Base-by-base conservation (phyloP, 2,888 invertebrate genomes). In the Lysandra bellargus region DNA sequence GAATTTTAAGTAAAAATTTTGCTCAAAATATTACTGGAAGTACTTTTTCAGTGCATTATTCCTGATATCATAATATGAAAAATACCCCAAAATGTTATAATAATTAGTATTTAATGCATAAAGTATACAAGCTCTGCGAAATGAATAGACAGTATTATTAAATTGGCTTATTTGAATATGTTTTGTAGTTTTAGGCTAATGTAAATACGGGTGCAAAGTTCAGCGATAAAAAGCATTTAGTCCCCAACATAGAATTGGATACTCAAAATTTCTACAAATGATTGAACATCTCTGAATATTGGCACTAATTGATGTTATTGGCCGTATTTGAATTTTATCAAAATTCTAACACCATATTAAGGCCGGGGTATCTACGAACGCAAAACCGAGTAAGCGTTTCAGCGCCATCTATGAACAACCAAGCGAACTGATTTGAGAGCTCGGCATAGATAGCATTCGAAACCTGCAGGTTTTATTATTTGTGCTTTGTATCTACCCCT, bases 251-350 rank as follows among this genome's bases (percentile, higher is more conserved):
- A 40, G 7, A 17, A 44, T 74, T 74, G 74, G 74, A 40, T 75
- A 49, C 75, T 75, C 75, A 75, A 75, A 75, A 75, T 75, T 75
- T 75, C 75, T 75, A 75, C 75, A 75, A 75, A 75, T 75, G 44
- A 12, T 75, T 69, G 9, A 75, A 75, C 23, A 75, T 49, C 49
- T 49, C n/a, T 69, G 33, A 37, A 69, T 23, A 75, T 75, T 75
- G 75, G 75, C 49, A 23, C n/a, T 17, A 30, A 30, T 75, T 49
- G 33, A 69, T 44, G 49, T 49, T 40, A 75, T 75, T 49, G 75
- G 75, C 75, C 75, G 75, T 44, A 75, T 49, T 75, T 75, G 1
- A 75, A 12, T 75, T 75, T 49, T 75, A 49, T 49, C 12, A 49
- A 23, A 44, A 49, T 44, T 75, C 49, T 49, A 49, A 44, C 69